Evolutionary conservation across 2,113 vertebrate species (phyloP).

Genomic region (Platysteira castanea): DNA sequence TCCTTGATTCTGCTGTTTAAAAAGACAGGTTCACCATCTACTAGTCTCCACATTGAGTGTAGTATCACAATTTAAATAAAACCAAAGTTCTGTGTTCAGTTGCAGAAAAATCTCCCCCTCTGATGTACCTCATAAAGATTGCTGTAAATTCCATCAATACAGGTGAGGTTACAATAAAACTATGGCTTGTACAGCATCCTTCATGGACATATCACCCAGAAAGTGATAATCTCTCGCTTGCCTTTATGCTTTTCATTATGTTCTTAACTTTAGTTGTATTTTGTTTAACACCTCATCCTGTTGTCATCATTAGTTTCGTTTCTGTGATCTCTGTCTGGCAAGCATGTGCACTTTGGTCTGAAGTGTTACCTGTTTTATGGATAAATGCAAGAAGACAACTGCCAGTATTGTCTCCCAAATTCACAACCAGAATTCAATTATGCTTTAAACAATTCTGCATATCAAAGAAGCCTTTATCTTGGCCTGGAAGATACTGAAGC

Average conservation of each 20-base stretch:
- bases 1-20: background rate
- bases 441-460: background rate
- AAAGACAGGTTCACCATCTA: background rate
- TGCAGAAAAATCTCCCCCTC: background rate
- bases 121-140: background rate
- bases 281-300: background rate
- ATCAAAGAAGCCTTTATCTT: background rate
- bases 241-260: background rate
- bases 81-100: background rate
- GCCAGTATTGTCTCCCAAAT: background rate
- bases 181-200: background rate
- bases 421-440: background rate
- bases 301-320: background rate
- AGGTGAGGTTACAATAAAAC: background rate
- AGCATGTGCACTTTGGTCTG: background rate
- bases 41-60: background rate
- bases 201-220: background rate
- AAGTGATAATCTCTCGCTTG: background rate
- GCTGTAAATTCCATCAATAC: background rate
- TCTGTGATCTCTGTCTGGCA: background rate
- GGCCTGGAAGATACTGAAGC: background rate
- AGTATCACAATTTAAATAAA: background rate
- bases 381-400: background rate
- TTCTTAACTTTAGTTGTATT: background rate
- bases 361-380: background rate